Conservation (phyloP, 2,888 invertebrate genomes). For the Eilema griseolum region DNA sequence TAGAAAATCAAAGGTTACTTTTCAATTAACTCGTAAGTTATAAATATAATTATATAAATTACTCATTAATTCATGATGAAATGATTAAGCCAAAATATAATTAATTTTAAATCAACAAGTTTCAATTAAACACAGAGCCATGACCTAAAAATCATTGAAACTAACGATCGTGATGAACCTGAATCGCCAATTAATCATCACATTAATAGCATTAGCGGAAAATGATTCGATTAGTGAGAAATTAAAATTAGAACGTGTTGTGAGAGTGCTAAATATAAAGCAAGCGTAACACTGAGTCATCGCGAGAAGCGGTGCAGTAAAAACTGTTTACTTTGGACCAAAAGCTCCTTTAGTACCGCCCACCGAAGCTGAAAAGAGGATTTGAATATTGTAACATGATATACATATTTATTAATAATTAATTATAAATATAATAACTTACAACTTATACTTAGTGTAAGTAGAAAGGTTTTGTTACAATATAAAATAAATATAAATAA, state of each 20-base stretch:
- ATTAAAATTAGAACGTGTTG: constrained; percentile 72
- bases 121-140: constrained; percentile 17
- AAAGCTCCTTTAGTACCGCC: constrained; percentile 82
- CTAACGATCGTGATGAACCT: constrained; percentile 45
- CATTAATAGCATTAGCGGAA: constrained; percentile 56
- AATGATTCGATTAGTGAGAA: constrained; percentile 74
- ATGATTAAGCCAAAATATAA: constrained; percentile 6
- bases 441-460: no score
- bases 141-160: constrained; percentile 33
- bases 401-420: constrained; percentile 14
- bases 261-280: constrained; percentile 77
- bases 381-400: constrained; percentile 42
- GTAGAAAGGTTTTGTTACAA: not conserved
- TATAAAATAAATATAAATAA: not conserved
- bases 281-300: constrained; percentile 78
- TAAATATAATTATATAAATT: not conserved
- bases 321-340: constrained; percentile 82
- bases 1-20: not conserved
- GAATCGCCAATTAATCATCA: constrained; percentile 51
- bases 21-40: not conserved
- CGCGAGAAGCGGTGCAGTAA: constrained; percentile 74
- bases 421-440: no score
- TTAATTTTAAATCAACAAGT: not conserved
- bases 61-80: not conserved
- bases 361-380: constrained; percentile 84